Percentiles rank a stretch among this genome's conserved stretches.
Conservation (phyloP, 2,797 vertebrate genomes). For the Catostomus latipinnis region DNA sequence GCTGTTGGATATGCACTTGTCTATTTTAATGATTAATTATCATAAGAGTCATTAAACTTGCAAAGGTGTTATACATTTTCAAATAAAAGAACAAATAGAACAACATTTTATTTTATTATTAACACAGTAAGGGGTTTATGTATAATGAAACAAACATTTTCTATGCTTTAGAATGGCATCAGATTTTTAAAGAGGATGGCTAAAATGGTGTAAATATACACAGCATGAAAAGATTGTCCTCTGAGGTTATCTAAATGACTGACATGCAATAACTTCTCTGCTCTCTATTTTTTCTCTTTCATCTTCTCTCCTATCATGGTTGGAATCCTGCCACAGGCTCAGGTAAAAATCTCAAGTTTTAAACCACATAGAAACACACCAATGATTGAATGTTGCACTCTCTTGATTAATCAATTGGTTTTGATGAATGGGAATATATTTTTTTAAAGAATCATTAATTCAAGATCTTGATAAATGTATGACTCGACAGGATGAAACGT, state of each 20-base stretch:
- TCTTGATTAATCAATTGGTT: not conserved
- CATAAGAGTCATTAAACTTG: no score
- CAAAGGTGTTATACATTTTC: constrained; percentile 22
- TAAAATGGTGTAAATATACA: not conserved
- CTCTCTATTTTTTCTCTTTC: constrained; percentile 10
- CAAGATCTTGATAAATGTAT: constrained; percentile 7
- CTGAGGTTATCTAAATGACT: not conserved
- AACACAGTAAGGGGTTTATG: constrained; percentile 4
- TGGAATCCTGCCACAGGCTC: constrained; percentile 73
- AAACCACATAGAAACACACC: not conserved
- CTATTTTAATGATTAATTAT: constrained; percentile 31
- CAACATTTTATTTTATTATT: not conserved
- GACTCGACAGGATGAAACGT: not conserved
- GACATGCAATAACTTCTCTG: constrained; percentile 16
- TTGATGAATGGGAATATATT: not conserved
- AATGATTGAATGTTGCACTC: not conserved
- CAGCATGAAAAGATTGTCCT: not conserved
- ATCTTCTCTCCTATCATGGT: constrained; percentile 31
- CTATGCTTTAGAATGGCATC: not conserved
- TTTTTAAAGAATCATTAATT: constrained; percentile 13
- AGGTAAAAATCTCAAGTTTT: constrained; percentile 64
- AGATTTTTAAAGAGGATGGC: not conserved
- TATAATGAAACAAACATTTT: not conserved
- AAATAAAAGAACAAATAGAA: constrained; percentile 39
- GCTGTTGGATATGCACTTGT: constrained; percentile 1